Percentiles rank a stretch among this genome's conserved stretches.
phyloP scores from a whole-genome alignment of 1,140 invertebrate species.

The Drosophila arawakana region DNA sequence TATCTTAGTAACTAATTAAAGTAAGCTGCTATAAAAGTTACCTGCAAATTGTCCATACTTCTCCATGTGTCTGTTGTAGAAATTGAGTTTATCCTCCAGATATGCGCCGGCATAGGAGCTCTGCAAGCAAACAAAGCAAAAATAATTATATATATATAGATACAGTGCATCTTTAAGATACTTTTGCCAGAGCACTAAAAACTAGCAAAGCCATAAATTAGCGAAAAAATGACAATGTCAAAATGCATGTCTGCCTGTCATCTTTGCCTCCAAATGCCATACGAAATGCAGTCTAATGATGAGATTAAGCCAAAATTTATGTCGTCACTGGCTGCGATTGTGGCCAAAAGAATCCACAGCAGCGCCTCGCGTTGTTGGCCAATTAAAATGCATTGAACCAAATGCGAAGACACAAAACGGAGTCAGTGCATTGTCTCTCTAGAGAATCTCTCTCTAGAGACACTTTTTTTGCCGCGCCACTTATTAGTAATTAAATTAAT shows the following conservation, averaged over 20 bases:
- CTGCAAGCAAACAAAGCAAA: constrained; percentile 54
- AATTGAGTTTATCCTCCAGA: constrained; percentile 77
- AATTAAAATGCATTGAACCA: constrained; percentile 84
- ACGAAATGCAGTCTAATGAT: constrained; percentile 71
- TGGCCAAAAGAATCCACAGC: constrained; percentile 35
- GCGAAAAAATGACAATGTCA: constrained; percentile 56
- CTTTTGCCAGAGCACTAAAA: constrained; percentile 28
- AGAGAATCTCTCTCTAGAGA: constrained; percentile 2
- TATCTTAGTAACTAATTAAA: not conserved
- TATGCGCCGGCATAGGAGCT: constrained; percentile 81
- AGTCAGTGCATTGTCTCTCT: constrained; percentile 44
- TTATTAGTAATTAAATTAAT: constrained; percentile 83
- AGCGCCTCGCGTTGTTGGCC: constrained; percentile 37
- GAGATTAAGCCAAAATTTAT: constrained; percentile 77
- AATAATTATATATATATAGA: not conserved
- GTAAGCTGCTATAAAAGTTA: constrained; percentile 18
- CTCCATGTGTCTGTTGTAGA: constrained; percentile 71
- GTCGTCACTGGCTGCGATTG: constrained; percentile 22
- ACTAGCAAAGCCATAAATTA: constrained; percentile 59
- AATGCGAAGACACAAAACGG: constrained; percentile 2
- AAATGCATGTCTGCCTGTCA: constrained; percentile 50
- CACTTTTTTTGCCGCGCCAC: constrained; percentile 30
- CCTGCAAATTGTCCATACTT: constrained; percentile 78
- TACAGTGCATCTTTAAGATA: constrained; percentile 20
- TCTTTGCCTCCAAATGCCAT: constrained; percentile 60